A percentile compares a stretch with the other conserved stretches of the same genome.
phyloP scores from a whole-genome alignment of 2,888 invertebrate genomes.

The Eurytoma adleriae region DNA sequence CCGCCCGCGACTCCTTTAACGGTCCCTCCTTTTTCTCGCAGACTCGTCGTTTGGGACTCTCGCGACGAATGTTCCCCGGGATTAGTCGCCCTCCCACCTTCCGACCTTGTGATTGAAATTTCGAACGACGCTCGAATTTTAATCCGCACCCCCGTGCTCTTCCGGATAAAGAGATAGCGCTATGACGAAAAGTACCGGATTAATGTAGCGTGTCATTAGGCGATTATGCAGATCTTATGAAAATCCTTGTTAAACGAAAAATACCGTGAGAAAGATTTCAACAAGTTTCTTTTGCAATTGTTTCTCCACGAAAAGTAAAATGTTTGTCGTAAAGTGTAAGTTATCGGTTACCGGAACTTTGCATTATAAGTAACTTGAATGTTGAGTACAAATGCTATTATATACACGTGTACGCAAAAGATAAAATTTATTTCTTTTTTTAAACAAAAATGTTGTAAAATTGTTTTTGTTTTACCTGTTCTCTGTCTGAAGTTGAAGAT shows the following conservation, averaged over 20 bases:
- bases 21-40: conserved; percentile 27
- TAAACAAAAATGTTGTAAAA: too few species aligned
- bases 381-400: too few species aligned
- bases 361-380: too few species aligned
- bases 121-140: conserved; percentile 40
- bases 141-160: conserved; percentile 24
- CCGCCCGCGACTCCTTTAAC: conserved; percentile 39
- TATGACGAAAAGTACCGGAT: neutral
- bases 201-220: neutral
- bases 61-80: conserved; percentile 27
- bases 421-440: too few species aligned
- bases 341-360: too few species aligned
- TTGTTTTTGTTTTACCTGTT: too few species aligned
- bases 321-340: too few species aligned
- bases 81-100: neutral
- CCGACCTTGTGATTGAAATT: conserved; percentile 47
- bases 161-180: conserved; percentile 25
- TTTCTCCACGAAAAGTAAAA: too few species aligned
- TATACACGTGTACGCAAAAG: too few species aligned
- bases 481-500: too few species aligned
- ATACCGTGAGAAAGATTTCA: too few species aligned
- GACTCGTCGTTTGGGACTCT: conserved; percentile 52
- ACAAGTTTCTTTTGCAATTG: too few species aligned
- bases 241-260: neutral
- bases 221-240: conserved; percentile 4